Conservation (phyloP, 2,888 invertebrate genomes). For the Theretra japonica region DNA sequence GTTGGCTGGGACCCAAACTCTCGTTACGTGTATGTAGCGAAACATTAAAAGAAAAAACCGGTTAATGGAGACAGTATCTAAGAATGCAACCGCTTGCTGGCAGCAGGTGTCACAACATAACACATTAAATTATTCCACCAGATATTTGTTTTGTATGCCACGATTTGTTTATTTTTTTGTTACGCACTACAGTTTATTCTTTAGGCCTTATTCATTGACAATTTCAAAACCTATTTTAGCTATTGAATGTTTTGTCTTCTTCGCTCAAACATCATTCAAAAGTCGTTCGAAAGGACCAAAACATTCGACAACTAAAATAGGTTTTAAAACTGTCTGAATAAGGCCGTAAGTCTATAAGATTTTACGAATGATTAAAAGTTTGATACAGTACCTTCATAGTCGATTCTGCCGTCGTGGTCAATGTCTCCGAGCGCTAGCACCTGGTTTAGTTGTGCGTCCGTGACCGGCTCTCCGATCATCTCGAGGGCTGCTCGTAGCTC, state of each 20-base stretch:
- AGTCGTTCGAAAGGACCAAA: too few relatives aligned
- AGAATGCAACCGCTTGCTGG: not conserved
- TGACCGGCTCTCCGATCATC: conserved; percentile 91
- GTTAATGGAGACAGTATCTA: not conserved
- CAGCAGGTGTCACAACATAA: conserved; percentile 10
- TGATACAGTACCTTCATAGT: conserved; percentile 89
- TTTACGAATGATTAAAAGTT: not conserved
- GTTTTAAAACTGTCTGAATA: too few relatives aligned
- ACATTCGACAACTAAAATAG: too few relatives aligned
- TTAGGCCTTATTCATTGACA: too few relatives aligned
- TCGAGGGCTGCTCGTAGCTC: conserved; percentile 92
- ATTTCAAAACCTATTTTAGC: too few relatives aligned
- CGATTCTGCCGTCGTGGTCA: conserved; percentile 92
- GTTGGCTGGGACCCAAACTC: conserved; percentile 1
- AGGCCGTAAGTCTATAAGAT: too few relatives aligned
- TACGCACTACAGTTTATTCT: too few relatives aligned
- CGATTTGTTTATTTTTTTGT: too few relatives aligned
- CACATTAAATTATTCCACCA: not conserved
- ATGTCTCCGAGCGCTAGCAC: conserved; percentile 90
- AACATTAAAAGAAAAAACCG: not conserved
- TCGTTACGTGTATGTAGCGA: not conserved
- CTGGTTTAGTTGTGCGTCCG: conserved; percentile 90
- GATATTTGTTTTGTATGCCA: too few relatives aligned
- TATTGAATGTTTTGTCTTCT: too few relatives aligned
- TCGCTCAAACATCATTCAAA: too few relatives aligned